These are phyloP conservation scores for Acridotheres tristis DNA, from an alignment of 2,797 vertebrate species.

Conservation along the genomic window DNA sequence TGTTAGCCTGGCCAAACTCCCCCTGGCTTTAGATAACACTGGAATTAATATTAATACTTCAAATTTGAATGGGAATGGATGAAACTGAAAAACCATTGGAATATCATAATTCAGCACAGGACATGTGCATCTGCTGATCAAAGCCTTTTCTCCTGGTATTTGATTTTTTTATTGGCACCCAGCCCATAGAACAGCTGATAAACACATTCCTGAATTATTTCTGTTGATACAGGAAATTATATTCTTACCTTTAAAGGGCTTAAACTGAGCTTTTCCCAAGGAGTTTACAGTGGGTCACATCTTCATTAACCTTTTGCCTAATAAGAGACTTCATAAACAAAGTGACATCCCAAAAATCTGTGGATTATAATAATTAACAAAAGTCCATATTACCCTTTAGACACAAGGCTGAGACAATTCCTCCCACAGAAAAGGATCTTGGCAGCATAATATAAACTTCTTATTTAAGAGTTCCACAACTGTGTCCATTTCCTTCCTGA, in stretches of 20 bases:
- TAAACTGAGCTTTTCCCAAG: background rate
- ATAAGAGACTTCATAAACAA: background rate
- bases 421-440: background rate
- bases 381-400: background rate
- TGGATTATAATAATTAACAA: background rate
- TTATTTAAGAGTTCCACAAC: background rate
- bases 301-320: background rate
- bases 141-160: background rate
- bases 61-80: background rate
- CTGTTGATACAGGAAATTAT: background rate
- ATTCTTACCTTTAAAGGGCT: background rate
- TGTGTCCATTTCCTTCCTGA: background rate
- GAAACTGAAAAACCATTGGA: background rate
- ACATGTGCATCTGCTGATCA: background rate
- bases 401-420: background rate
- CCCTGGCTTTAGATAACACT: background rate
- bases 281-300: background rate
- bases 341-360: background rate
- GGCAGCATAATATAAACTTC: background rate
- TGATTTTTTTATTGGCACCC: background rate
- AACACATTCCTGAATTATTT: background rate
- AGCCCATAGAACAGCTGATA: background rate
- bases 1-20: background rate
- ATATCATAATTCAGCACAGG: background rate
- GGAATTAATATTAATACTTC: background rate